Evolutionary conservation across 2,797 vertebrate species (phyloP).

Genomic region (Syncerus caffer): DNA sequence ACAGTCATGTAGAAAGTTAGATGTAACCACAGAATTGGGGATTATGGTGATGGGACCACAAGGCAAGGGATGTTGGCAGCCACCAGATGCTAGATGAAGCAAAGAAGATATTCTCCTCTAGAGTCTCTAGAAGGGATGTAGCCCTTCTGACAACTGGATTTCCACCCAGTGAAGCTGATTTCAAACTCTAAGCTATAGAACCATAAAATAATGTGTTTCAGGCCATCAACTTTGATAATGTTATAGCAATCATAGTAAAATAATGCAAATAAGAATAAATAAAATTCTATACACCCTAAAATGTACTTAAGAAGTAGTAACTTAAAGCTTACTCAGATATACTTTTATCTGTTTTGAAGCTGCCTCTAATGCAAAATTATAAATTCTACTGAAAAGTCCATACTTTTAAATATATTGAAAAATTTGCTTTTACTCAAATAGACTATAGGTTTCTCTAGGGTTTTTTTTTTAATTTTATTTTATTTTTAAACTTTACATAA

Average conservation of each 20-base stretch:
- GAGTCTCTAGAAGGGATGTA: neutral
- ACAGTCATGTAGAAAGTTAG: neutral
- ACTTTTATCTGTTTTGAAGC: neutral
- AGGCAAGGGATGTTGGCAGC: neutral
- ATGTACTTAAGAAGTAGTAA: neutral
- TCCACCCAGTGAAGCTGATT: neutral
- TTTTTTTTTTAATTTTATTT: no score
- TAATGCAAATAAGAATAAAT: neutral
- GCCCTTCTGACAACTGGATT: neutral
- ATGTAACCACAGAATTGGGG: neutral
- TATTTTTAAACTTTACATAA: no score
- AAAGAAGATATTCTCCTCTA: neutral
- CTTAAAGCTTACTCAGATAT: neutral
- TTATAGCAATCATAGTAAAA: neutral
- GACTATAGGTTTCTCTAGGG: neutral
- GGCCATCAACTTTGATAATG: neutral
- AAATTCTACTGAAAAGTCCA: neutral
- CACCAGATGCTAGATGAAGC: neutral
- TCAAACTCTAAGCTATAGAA: neutral
- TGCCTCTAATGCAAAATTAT: neutral
- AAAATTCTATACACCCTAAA: neutral
- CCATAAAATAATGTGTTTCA: neutral
- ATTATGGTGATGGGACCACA: neutral
- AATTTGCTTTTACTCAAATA: neutral
- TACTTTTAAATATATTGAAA: neutral